Evolutionary conservation across 2,797 vertebrate species (phyloP), one percentile per base, ranked within the genome.

Genomic region (Taeniopygia guttata): DNA sequence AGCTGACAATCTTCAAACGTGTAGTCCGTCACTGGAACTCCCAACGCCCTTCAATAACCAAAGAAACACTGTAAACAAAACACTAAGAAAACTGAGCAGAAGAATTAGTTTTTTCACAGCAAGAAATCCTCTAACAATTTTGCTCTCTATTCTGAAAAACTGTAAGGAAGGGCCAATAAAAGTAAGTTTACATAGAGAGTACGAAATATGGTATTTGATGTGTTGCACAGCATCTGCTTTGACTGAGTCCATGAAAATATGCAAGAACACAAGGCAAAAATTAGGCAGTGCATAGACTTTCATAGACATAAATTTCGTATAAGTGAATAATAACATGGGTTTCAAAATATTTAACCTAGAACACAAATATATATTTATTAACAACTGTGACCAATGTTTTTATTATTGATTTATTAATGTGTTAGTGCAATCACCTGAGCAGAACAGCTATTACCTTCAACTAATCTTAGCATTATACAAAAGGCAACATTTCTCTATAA

Each of bases 1-100:
- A 99, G 98, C 98, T 99, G 99, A 98, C 99, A 99, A 97, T 99
- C 99, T 97, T 99, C 99, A 96, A 99, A 99, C 4, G 99, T 99
- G 96, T 99, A 99, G 97, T 99, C 99, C 17, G 99, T 99, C 95
- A 99, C 98, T 5, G 99, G 98, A 73, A 99, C 97, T 52, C 98
- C 98, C 92, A 99, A 96, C 0, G 99, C 99, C 96, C 99, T 99
- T 94, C 9, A 94, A 68, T 49, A 91, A 90, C 16, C 88, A 82
- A 86, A 87, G 26, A 67, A 81, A 84, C 25, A 68, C 4, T 43
- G 23, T 85, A 68, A 90, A 68, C 68, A 73, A 60, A 9, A 49
- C 23, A 76, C 16, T 11, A 42, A 60, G n/a, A 84, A 70, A 84
- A 54, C 9, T 7, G 8, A 90, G 10, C 13, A 92, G 48, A 87